Conservation (phyloP, 2,888 invertebrate species). For the Cataglyphis cursor region DNA sequence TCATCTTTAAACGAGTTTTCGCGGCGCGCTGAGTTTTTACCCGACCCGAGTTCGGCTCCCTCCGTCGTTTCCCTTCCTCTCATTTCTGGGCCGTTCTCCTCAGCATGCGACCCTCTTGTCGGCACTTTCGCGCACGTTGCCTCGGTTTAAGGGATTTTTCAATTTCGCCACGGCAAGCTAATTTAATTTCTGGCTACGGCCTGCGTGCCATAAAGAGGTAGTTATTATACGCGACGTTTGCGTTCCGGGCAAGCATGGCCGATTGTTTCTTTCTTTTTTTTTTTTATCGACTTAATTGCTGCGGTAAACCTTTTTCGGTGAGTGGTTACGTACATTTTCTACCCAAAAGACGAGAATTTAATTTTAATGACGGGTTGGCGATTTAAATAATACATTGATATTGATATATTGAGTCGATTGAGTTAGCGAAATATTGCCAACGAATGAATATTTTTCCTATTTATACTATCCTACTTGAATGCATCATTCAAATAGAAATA, state of each 20-base stretch:
- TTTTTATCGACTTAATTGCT: constrained; percentile 51
- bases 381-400: constrained; percentile 39
- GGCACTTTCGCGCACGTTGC: constrained; percentile 77
- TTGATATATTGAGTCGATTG: not conserved
- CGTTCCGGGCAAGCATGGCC: constrained; percentile 40
- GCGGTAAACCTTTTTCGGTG: constrained; percentile 44
- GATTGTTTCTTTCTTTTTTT: constrained; percentile 35
- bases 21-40: constrained; percentile 83
- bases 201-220: constrained; percentile 60
- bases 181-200: constrained; percentile 81
- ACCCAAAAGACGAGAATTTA: constrained; percentile 26
- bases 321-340: constrained; percentile 39
- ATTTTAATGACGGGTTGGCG: constrained; percentile 43
- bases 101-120: constrained; percentile 54
- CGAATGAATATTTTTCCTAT: not conserved
- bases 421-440: constrained; percentile 3
- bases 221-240: constrained; percentile 58
- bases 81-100: constrained; percentile 41
- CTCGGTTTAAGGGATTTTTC: constrained; percentile 86
- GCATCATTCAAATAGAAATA: not conserved
- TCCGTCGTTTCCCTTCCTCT: constrained; percentile 42
- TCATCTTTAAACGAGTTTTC: constrained; percentile 87
- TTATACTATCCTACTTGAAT: not conserved
- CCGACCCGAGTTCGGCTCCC: constrained; percentile 42
- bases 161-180: constrained; percentile 84